Evolutionary conservation across 2,797 vertebrate genomes (phyloP).

Genomic region (Molossus alvarezi): DNA sequence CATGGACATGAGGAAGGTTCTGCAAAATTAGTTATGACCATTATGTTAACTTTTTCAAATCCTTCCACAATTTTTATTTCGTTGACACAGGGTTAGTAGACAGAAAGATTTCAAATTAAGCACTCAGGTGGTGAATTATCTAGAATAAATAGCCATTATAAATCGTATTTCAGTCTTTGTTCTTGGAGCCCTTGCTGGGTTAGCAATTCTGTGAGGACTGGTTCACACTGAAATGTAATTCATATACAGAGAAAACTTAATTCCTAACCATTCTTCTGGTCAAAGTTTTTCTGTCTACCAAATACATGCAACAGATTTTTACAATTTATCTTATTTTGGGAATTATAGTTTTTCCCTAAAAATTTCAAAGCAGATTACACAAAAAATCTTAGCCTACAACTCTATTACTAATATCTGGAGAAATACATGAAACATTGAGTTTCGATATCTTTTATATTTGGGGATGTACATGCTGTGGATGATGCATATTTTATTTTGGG

Average conservation of each 20-base stretch:
- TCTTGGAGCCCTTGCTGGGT: neutral
- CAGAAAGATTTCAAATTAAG: neutral
- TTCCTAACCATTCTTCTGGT: neutral
- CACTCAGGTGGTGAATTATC: neutral
- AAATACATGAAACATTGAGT: conserved; percentile 32
- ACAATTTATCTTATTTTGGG: neutral
- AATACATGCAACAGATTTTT: neutral
- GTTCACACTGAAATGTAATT: neutral
- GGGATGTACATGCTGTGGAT: neutral
- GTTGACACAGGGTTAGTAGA: neutral
- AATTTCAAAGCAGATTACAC: neutral
- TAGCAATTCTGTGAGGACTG: neutral
- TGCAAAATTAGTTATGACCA: neutral
- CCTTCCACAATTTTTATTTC: conserved; percentile 35
- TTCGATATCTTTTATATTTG: neutral
- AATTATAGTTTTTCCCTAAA: neutral
- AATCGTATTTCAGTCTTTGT: neutral
- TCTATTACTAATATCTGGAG: neutral
- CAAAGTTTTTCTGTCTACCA: neutral
- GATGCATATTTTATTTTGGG: neutral
- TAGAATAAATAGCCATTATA: neutral
- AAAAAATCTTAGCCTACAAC: neutral
- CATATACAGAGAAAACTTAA: neutral
- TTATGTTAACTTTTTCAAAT: neutral
- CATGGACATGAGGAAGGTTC: neutral